Conservation (phyloP, 1,140 invertebrate genomes). For the Ladona fulva region DNA sequence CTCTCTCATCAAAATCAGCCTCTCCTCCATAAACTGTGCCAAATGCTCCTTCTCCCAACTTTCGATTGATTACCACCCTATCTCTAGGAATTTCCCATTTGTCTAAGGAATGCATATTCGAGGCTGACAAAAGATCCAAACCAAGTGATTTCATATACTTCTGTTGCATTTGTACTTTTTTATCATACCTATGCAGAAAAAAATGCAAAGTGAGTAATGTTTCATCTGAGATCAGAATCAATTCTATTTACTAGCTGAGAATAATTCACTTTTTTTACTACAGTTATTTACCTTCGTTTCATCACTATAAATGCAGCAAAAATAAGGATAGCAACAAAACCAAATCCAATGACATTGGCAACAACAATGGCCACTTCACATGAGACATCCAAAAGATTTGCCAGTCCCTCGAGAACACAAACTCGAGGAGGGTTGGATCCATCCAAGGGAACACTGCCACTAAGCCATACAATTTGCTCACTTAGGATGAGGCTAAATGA, state of each 20-base stretch:
- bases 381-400: slow-evolving; percentile 50
- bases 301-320: slow-evolving; percentile 54
- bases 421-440: slow-evolving; percentile 46
- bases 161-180: slow-evolving; percentile 51
- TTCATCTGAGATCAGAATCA: background rate
- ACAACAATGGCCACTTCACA: slow-evolving; percentile 66
- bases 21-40: slow-evolving; percentile 82
- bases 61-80: slow-evolving; percentile 79
- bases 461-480: slow-evolving; percentile 46
- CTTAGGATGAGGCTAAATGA: background rate
- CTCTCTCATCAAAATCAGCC: slow-evolving; percentile 53
- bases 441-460: slow-evolving; percentile 53
- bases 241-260: too few species aligned
- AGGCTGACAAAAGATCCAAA: slow-evolving; percentile 45
- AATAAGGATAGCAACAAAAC: slow-evolving; percentile 47
- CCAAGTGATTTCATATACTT: slow-evolving; percentile 64
- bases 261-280: too few species aligned
- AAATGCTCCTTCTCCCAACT: slow-evolving; percentile 81
- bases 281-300: slow-evolving; percentile 47
- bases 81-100: slow-evolving; percentile 81
- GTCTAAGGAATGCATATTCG: slow-evolving; percentile 49
- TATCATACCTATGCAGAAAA: slow-evolving; percentile 49
- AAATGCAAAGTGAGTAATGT: background rate
- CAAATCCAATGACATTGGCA: slow-evolving; percentile 58
- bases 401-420: slow-evolving; percentile 57